These are phyloP conservation scores for Drosophila tristis DNA, from an alignment of 1,140 invertebrate genomes.

Conservation along the genomic window DNA sequence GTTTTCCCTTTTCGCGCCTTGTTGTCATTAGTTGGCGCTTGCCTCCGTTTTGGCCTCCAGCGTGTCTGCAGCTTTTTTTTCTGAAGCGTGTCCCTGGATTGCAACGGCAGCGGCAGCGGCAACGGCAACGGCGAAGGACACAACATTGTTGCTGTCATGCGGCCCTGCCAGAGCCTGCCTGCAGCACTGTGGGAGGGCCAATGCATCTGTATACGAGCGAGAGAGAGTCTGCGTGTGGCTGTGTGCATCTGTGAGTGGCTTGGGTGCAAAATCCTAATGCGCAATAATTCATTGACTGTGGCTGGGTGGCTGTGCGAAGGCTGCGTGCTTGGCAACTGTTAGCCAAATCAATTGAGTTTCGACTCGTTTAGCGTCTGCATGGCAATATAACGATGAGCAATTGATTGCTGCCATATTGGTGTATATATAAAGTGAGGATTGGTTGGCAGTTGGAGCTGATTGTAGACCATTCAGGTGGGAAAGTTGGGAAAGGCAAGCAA, in stretches of 20 bases:
- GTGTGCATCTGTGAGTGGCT: slow-evolving; percentile 19
- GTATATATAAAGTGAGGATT: no score
- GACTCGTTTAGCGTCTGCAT: slow-evolving; percentile 14
- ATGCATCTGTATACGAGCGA: no score
- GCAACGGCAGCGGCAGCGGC: neutral
- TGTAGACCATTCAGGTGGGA: no score
- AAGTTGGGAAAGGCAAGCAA: no score
- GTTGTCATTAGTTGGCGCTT: slow-evolving; percentile 57
- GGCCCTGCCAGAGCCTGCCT: slow-evolving; percentile 14
- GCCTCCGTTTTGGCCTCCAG: slow-evolving; percentile 57
- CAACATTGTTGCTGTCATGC: slow-evolving; percentile 16
- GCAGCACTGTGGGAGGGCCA: no score
- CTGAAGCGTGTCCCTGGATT: slow-evolving; percentile 56
- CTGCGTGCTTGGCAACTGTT: slow-evolving; percentile 35
- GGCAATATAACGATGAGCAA: neutral
- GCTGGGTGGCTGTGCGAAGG: slow-evolving; percentile 27
- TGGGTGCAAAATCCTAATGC: slow-evolving; percentile 54
- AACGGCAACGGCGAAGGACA: slow-evolving; percentile 56
- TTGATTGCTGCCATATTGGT: no score
- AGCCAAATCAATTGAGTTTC: slow-evolving; percentile 50
- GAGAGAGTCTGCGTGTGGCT: no score
- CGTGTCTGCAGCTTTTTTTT: slow-evolving; percentile 45
- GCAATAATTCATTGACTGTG: slow-evolving; percentile 65
- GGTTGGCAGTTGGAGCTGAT: no score
- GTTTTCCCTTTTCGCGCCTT: slow-evolving; percentile 55